These are phyloP conservation scores for Plectus sambesii DNA, from an alignment of 1,140 invertebrate genomes.

Conservation along the genomic window DNA sequence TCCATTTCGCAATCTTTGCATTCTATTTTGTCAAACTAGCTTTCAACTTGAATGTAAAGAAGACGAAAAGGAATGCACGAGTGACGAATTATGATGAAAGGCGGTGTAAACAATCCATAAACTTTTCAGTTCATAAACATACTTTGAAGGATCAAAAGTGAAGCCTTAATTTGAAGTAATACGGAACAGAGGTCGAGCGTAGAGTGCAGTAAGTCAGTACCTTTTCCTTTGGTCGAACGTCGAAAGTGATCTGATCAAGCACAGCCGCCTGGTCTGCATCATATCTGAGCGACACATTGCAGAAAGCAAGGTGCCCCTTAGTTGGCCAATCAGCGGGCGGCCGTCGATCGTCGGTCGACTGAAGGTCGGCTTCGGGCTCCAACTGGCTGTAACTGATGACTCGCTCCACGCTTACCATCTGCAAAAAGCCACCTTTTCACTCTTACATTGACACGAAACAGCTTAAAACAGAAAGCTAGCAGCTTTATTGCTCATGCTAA, in stretches of 20 bases:
- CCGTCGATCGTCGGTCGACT: conserved; percentile 3
- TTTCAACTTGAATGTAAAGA: too few species aligned
- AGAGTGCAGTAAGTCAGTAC: conserved; percentile 2
- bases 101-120: too few species aligned
- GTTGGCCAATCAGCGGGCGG: conserved; percentile 51
- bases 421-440: conserved; percentile 14
- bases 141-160: too few species aligned
- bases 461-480: neutral
- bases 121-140: too few species aligned
- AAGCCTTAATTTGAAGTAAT: too few species aligned
- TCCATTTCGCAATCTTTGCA: too few species aligned
- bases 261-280: conserved; percentile 49
- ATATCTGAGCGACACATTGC: conserved; percentile 52
- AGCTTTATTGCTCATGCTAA: too few species aligned
- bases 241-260: conserved; percentile 53
- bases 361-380: conserved; percentile 46
- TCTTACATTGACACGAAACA: neutral
- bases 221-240: conserved; percentile 54
- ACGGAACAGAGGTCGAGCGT: too few species aligned
- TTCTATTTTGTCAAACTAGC: too few species aligned
- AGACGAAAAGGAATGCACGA: too few species aligned
- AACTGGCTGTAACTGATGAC: conserved; percentile 87
- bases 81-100: too few species aligned
- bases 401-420: conserved; percentile 85
- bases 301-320: conserved; percentile 52